Evolutionary conservation across 2,113 vertebrate genomes (phyloP).

Genomic region (Gopherus evgoodei): DNA sequence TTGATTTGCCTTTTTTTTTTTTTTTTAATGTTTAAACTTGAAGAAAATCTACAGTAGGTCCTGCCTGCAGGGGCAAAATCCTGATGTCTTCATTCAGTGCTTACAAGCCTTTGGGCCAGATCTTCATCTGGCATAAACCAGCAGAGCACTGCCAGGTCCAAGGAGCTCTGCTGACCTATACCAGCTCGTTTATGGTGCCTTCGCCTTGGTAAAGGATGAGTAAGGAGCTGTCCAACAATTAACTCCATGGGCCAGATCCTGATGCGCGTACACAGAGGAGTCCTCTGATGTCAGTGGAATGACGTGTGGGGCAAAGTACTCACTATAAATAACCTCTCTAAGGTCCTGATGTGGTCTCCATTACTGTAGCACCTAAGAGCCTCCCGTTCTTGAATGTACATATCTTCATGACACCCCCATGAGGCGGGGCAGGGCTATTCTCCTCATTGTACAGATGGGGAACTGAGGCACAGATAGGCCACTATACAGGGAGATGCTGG

Average conservation of each 20-base stretch:
- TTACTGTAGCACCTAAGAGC: neutral
- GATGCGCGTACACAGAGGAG: neutral
- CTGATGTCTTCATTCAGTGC: slow-evolving; percentile 1
- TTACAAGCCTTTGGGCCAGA: neutral
- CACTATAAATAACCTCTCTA: neutral
- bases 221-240: neutral
- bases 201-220: neutral
- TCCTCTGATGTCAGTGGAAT: neutral
- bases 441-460: accelerated
- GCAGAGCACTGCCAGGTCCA: neutral
- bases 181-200: neutral
- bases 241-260: neutral
- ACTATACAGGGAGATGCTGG: neutral
- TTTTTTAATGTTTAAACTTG: slow-evolving; percentile 34
- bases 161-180: neutral
- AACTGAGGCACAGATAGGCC: neutral
- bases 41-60: slow-evolving; percentile 23
- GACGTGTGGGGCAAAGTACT: neutral
- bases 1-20: neutral
- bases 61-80: slow-evolving; percentile 4
- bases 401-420: neutral
- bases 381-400: neutral
- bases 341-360: neutral
- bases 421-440: neutral
- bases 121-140: neutral